Base-by-base conservation (phyloP, 2,888 invertebrate species). In the Ormyrus thymus region DNA sequence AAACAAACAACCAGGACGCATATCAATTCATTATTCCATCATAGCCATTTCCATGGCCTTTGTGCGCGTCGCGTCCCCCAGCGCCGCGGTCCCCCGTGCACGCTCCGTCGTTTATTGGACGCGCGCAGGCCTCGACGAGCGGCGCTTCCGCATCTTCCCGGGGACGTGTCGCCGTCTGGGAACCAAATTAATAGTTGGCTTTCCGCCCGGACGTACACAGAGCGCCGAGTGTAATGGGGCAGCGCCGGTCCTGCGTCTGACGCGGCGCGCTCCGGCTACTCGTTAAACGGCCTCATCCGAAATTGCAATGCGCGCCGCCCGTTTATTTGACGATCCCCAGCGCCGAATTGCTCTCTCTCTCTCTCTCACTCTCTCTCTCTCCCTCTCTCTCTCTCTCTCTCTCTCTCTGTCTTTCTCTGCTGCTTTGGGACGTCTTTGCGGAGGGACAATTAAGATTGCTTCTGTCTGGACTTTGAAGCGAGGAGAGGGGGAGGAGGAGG, bases 171-270 rank as follows among this genome's bases (percentile, higher is more conserved):
- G 70, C 64, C 65, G 64, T 87, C 87, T 89, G 89, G 87, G 89
- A 89, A 89, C 89, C 86, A 88, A 89, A 89, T 89, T 89, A 89
- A 89, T 89, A 89, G 89, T 87, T 86, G 84, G 87, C 51, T 69
- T 87, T 86, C 86, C 85, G 84, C 83, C 29, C 83, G 85, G 84
- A 56, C 4, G 10, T 8, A 55, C 46, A 9, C 55, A 50, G n/a
- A 59, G 61, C 29, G n/a, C 11, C 48, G 53, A 82, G 83, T 85
- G 83, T 87, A 86, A 84, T 71, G 83, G 84, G 83, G 81, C 77
- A 79, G 66, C 61, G 45, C 76, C 29, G 0, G 29, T 29, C 29
- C 82, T 84, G 84, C 78, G 80, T 79, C 82, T 84, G 84, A 83
- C 84, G 79, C 53, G 53, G 29, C 29, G 29, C 29, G 74, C 65